phyloP scores from a whole-genome alignment of 2,113 vertebrate species.

The Cottus gobio region DNA sequence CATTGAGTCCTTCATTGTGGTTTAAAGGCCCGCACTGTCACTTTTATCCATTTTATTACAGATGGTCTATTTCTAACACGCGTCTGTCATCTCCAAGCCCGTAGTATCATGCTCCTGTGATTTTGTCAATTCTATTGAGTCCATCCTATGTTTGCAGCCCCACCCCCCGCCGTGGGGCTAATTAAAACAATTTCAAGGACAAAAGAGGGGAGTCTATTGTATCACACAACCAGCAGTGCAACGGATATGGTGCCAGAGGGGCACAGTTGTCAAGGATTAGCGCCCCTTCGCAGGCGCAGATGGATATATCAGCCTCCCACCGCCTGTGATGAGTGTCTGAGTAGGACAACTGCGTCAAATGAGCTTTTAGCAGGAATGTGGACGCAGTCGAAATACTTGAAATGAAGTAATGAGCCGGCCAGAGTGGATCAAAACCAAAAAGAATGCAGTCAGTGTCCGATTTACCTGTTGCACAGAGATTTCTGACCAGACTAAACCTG shows the following conservation, averaged over 20 bases:
- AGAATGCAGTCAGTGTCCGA: background rate
- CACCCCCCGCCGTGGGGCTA: constrained; percentile 86
- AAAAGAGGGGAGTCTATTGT: constrained; percentile 87
- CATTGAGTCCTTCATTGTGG: background rate
- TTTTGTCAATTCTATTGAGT: constrained; percentile 60
- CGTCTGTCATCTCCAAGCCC: constrained; percentile 36
- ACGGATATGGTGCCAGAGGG: constrained; percentile 85
- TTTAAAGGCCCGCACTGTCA: background rate
- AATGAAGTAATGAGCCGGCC: background rate
- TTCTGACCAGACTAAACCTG: constrained; percentile 18
- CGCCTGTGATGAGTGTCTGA: constrained; percentile 41
- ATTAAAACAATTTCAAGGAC: constrained; percentile 96
- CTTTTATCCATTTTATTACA: constrained; percentile 4
- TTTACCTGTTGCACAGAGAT: constrained; percentile 39
- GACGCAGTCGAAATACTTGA: background rate
- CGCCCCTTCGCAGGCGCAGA: constrained; percentile 54
- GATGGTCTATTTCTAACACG: background rate
- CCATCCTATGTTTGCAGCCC: constrained; percentile 45
- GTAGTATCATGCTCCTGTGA: constrained; percentile 57
- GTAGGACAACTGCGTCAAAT: constrained; percentile 43
- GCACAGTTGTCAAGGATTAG: constrained; percentile 81
- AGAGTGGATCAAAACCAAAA: background rate
- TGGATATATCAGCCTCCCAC: constrained; percentile 63
- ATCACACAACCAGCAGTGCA: constrained; percentile 85
- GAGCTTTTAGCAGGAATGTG: background rate